These are phyloP conservation scores for Anthonomus grandis DNA, from an alignment of 1,140 invertebrate species.

Conservation along the genomic window DNA sequence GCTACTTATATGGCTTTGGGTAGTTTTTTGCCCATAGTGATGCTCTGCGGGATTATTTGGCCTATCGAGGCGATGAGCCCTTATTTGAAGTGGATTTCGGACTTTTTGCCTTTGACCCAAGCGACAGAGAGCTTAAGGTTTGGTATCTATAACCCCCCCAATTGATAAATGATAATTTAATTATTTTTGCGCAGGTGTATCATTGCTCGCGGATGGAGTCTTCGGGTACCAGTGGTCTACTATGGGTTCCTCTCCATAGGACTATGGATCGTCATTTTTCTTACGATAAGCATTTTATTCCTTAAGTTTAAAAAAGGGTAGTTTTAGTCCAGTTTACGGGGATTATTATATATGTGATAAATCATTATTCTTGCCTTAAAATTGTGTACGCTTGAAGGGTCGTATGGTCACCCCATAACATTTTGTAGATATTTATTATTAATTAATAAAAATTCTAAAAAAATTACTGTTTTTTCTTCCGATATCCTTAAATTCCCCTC, in stretches of 20 bases:
- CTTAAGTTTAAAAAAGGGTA: slow-evolving; percentile 78
- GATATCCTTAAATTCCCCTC: too few species aligned
- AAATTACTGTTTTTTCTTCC: too few species aligned
- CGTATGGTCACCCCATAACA: too few species aligned
- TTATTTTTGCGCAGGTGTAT: slow-evolving; percentile 58
- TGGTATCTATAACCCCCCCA: not conserved
- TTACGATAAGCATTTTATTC: slow-evolving; percentile 72
- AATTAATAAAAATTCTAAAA: too few species aligned
- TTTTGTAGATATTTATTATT: too few species aligned
- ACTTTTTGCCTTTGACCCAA: slow-evolving; percentile 82
- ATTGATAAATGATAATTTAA: not conserved
- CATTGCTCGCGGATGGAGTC: slow-evolving; percentile 82
- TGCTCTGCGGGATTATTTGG: slow-evolving; percentile 86
- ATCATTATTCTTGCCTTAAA: too few species aligned
- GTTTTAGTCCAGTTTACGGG: too few species aligned
- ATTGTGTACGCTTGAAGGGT: too few species aligned
- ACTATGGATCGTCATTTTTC: slow-evolving; percentile 80
- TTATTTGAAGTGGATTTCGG: slow-evolving; percentile 73
- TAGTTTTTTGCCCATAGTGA: slow-evolving; percentile 87
- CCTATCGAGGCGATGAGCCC: slow-evolving; percentile 81
- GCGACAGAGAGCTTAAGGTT: slow-evolving; percentile 84
- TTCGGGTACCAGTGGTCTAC: slow-evolving; percentile 75
- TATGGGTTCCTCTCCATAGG: slow-evolving; percentile 80
- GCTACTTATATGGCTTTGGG: slow-evolving; percentile 91
- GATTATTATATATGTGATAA: too few species aligned